phyloP scores from a whole-genome alignment of 2,888 invertebrate genomes.

The Drosophila subsilvestris region DNA sequence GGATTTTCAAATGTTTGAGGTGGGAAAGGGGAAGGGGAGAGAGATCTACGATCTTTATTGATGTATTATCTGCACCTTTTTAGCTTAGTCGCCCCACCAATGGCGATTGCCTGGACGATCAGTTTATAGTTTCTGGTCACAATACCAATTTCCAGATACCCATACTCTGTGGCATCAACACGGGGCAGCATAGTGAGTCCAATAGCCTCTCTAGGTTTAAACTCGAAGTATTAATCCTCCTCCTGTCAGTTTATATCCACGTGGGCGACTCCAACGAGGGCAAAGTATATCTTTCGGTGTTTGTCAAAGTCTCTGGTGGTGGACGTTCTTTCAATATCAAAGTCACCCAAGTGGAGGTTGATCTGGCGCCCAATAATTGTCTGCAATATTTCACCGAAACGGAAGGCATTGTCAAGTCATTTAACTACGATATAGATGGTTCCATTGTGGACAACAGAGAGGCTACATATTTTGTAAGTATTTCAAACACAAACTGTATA shows the following conservation, averaged over 20 bases:
- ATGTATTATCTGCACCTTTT: slow-evolving; percentile 31
- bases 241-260: slow-evolving; percentile 88
- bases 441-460: slow-evolving; percentile 85
- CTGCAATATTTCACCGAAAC: slow-evolving; percentile 88
- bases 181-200: slow-evolving; percentile 89
- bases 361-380: slow-evolving; percentile 86
- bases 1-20: slow-evolving; percentile 89
- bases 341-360: slow-evolving; percentile 85
- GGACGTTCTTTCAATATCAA: slow-evolving; percentile 87
- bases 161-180: slow-evolving; percentile 90
- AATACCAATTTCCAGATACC: slow-evolving; percentile 89
- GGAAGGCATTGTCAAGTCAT: slow-evolving; percentile 88
- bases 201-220: neutral
- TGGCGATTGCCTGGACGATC: slow-evolving; percentile 89
- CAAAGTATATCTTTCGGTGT: slow-evolving; percentile 88
- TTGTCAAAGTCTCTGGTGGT: slow-evolving; percentile 85
- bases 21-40: slow-evolving; percentile 65
- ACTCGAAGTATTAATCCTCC: neutral
- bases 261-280: slow-evolving; percentile 86
- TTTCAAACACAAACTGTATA: neutral
- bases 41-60: neutral
- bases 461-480: slow-evolving; percentile 87
- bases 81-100: slow-evolving; percentile 88
- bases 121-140: slow-evolving; percentile 89
- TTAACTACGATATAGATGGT: slow-evolving; percentile 88